Percentiles rank a stretch among this genome's conserved stretches.
These are phyloP conservation scores for Diorhabda sublineata DNA, from an alignment of 1,140 invertebrate species.

Conservation along the genomic window DNA sequence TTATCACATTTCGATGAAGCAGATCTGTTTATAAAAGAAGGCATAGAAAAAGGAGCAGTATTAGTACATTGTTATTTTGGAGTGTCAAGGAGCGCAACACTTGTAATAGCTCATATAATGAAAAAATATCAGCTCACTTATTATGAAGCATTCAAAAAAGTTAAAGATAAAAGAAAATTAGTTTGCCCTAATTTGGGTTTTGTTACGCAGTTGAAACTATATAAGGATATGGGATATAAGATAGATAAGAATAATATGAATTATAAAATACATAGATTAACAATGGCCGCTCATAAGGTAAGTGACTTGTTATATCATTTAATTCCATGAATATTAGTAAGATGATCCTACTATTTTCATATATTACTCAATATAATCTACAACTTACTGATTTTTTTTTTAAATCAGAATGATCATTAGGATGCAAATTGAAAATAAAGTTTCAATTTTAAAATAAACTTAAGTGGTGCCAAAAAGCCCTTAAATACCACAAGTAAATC, in stretches of 20 bases:
- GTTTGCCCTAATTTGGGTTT: constrained; percentile 54
- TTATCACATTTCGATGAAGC: constrained; percentile 72
- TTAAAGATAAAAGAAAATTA: constrained; percentile 35
- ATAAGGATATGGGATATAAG: constrained; percentile 68
- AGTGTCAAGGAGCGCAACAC: constrained; percentile 77
- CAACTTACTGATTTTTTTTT: no score
- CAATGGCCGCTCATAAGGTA: constrained; percentile 70
- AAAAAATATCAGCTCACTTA: constrained; percentile 71
- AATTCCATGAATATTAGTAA: no score
- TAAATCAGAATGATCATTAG: no score
- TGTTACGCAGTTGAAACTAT: constrained; percentile 69
- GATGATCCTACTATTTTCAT: no score
- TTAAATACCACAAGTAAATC: no score
- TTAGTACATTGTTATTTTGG: constrained; percentile 83
- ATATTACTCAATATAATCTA: no score
- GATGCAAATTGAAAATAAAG: no score
- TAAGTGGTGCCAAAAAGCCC: no score
- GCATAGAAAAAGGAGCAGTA: constrained; percentile 56
- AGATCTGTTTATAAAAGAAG: constrained; percentile 66
- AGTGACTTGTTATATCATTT: not conserved
- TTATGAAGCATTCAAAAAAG: constrained; percentile 61
- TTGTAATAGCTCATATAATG: constrained; percentile 83
- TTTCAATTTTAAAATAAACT: no score
- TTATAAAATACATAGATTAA: constrained; percentile 72
- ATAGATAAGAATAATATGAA: constrained; percentile 67